Percentiles rank a stretch among this genome's conserved stretches.
These are phyloP conservation scores for Phoenicopterus ruber DNA, from an alignment of 2,113 vertebrate genomes.

Conservation along the genomic window DNA sequence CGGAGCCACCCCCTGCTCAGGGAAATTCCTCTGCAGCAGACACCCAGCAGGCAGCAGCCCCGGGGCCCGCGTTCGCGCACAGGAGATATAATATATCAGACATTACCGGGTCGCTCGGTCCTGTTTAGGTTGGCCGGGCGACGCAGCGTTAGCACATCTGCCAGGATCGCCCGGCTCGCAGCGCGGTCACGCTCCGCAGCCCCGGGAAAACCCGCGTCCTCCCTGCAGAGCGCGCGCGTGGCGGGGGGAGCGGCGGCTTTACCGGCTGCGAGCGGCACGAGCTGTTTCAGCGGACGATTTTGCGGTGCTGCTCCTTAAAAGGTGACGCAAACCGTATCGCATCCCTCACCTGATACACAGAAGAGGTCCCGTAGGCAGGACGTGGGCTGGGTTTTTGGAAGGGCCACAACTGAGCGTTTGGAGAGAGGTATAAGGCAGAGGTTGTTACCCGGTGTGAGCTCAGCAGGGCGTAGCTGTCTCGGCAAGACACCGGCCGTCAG, in stretches of 20 bases:
- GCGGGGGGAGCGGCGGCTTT: not conserved
- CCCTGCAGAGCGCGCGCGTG: not conserved
- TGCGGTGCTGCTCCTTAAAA: accelerated
- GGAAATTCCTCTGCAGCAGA: not conserved
- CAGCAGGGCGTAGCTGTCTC: not conserved
- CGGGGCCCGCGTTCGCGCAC: not conserved
- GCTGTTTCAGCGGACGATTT: accelerated
- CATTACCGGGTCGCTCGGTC: not conserved
- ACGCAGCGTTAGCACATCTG: not conserved
- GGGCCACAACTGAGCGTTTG: not conserved
- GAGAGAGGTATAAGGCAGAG: not conserved
- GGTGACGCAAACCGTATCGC: accelerated
- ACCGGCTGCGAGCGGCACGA: accelerated
- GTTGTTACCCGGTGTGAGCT: not conserved
- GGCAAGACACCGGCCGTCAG: not conserved
- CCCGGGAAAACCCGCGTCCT: not conserved
- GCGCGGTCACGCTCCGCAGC: not conserved
- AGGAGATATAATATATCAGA: not conserved
- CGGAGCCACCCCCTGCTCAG: not conserved
- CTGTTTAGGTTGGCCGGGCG: conserved; percentile 52
- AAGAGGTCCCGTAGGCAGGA: not conserved
- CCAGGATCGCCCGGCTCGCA: not conserved
- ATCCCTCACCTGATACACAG: accelerated
- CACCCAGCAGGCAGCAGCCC: not conserved
- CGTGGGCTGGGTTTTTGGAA: not conserved